These are phyloP conservation scores for Gerosis bhagava DNA, from an alignment of 2,888 invertebrate species.

Conservation along the genomic window DNA sequence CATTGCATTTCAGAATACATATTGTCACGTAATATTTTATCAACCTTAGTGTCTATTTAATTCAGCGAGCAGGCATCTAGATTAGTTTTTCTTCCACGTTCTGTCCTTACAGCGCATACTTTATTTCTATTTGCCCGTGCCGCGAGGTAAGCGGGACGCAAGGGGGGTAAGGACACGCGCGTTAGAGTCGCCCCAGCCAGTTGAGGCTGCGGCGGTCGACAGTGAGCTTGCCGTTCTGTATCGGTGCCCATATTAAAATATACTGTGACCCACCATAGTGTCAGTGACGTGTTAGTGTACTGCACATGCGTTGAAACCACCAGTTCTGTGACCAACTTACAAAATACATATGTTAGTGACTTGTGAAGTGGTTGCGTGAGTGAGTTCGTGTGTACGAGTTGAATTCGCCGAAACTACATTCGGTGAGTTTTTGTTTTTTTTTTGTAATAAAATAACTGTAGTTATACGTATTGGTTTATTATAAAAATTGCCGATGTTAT, in stretches of 20 bases:
- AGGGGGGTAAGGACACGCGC: constrained; percentile 67
- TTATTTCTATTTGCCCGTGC: constrained; percentile 79
- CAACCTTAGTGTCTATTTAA: constrained; percentile 1
- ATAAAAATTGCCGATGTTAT: constrained; percentile 21
- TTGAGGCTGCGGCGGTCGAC: constrained; percentile 65
- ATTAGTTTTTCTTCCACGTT: constrained; percentile 63
- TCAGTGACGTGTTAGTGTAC: constrained; percentile 66
- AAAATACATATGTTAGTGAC: constrained; percentile 61
- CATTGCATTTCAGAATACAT: no score
- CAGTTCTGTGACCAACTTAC: constrained; percentile 49
- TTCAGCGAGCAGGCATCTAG: constrained; percentile 26
- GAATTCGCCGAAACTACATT: constrained; percentile 37
- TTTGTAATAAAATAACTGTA: constrained; percentile 57
- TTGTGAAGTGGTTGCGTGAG: constrained; percentile 59
- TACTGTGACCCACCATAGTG: constrained; percentile 48
- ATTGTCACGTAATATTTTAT: neutral
- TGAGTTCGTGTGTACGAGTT: constrained; percentile 26
- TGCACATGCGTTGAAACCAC: constrained; percentile 60
- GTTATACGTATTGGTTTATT: constrained; percentile 36
- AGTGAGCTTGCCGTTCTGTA: constrained; percentile 55
- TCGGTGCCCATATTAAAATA: constrained; percentile 29
- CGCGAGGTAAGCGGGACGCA: constrained; percentile 63
- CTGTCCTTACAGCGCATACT: constrained; percentile 75
- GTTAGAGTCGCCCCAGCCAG: constrained; percentile 77
- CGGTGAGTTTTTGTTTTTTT: constrained; percentile 57